These are phyloP conservation scores for Pelagia noctiluca DNA, from an alignment of 30 jellyfish, hydroid and myxozoan species.

Conservation along the genomic window DNA sequence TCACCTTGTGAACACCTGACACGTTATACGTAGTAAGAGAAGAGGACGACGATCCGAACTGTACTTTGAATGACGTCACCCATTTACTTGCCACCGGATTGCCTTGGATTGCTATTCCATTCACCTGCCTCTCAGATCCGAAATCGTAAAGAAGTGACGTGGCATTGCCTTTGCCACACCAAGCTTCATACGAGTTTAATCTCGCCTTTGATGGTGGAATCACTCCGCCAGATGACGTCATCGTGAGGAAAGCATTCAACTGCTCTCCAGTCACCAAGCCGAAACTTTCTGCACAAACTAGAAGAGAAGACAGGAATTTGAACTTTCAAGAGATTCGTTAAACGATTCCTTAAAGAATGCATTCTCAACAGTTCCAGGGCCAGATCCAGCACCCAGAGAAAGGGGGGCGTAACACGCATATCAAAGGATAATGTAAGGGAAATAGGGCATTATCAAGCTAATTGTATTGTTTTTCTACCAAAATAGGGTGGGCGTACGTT, in stretches of 20 bases:
- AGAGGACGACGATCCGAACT: slow-evolving; percentile 15
- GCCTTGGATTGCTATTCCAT: slow-evolving; percentile 71
- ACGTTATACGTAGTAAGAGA: slow-evolving; percentile 52
- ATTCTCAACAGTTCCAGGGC: too few species aligned
- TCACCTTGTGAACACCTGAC: slow-evolving; percentile 35
- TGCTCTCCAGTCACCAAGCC: slow-evolving; percentile 60
- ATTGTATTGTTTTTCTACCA: too few species aligned
- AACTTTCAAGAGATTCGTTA: too few species aligned
- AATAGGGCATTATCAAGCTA: too few species aligned
- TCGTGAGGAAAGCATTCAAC: slow-evolving; percentile 15
- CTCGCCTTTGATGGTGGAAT: slow-evolving; percentile 23
- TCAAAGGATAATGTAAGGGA: too few species aligned
- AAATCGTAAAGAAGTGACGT: slow-evolving; percentile 40
- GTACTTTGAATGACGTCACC: slow-evolving; percentile 52
- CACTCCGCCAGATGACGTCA: slow-evolving; percentile 41
- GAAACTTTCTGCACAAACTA: slow-evolving; percentile 45
- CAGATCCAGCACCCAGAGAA: too few species aligned
- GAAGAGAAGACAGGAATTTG: too few species aligned
- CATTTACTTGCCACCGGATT: slow-evolving; percentile 33
- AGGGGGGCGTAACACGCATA: too few species aligned
- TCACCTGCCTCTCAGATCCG: slow-evolving; percentile 24
- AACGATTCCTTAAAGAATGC: too few species aligned
- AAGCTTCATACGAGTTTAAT: slow-evolving; percentile 19
- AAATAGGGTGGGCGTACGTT: too few species aligned
- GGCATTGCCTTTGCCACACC: slow-evolving; percentile 43